Conservation (phyloP, 2,797 vertebrate species). For the Bufotes viridis region DNA sequence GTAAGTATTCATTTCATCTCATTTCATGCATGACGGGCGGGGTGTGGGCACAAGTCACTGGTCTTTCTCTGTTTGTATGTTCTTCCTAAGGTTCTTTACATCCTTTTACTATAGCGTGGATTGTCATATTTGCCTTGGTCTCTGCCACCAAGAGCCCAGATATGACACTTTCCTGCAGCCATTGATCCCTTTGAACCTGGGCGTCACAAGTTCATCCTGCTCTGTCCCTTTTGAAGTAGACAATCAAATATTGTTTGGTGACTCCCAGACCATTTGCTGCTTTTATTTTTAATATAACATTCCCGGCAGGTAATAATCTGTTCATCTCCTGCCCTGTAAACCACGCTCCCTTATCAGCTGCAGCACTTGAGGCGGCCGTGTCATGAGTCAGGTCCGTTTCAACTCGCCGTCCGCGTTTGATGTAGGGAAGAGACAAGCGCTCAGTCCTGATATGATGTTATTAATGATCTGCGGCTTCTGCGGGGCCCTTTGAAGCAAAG, state of each 20-base stretch:
- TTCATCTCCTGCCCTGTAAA: constrained; percentile 53
- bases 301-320: neutral
- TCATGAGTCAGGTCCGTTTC: constrained; percentile 39
- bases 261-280: no score
- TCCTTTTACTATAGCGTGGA: neutral
- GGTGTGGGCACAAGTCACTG: neutral
- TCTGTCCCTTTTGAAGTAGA: no score
- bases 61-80: constrained; percentile 1
- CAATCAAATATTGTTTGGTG: no score
- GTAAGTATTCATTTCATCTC: constrained; percentile 87
- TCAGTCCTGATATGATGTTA: neutral
- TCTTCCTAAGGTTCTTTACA: neutral
- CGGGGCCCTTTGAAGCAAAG: constrained; percentile 20
- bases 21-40: constrained; percentile 68
- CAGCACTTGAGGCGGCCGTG: neutral
- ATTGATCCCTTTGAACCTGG: no score
- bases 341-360: constrained; percentile 39
- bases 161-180: no score
- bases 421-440: constrained; percentile 27
- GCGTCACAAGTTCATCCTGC: no score
- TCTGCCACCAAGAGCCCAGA: no score
- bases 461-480: neutral
- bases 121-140: no score
- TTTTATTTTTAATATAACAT: neutral
- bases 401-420: constrained; percentile 55